Evolutionary conservation across 2,797 vertebrate genomes (phyloP), one percentile per base, ranked within the genome.

Genomic region (Poliocrania exsul): DNA sequence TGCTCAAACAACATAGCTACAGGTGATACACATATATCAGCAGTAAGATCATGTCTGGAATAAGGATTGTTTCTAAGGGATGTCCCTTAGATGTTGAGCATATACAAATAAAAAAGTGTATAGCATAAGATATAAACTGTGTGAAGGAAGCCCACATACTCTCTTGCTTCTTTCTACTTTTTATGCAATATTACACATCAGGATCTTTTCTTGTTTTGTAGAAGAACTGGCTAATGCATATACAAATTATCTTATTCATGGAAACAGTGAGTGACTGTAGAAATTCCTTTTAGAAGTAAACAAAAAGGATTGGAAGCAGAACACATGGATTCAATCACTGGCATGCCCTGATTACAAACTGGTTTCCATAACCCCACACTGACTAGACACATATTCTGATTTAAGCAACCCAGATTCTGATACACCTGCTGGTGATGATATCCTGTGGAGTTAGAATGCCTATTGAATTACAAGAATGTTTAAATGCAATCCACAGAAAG

Each of bases 211-310:
- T 13, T n/a, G 11, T 72, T 93, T 85, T 74, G 54, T 4, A 65
- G 21, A 93, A 73, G 3, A 28, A 71, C 26, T 60, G 53, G 29
- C 51, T 81, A 44, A 81, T 49, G 64, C 56, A 35, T 54, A 67
- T 15, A 80, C 14, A 73, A 84, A 81, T 65, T 25, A 18, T 50
- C 38, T 53, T 56, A 61, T 69, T 72, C 2, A 2, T 20, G 44
- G 44, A 86, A 90, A 90, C 19, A 67, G 16, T 10, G 15, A 92
- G 38, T 33, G 28, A 69, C 5, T 78, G 20, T 31, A 58, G 18
- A 75, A 92, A 88, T n/a, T 79, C 49, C 66, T 93, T 90, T 84
- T 72, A 66, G 62, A 83, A 81, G 31, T n/a, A 70, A 93, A 92
- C 47, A 74, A 69, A 86, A 72, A 86, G 6, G 31, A 75, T 0